Evolutionary conservation across 2,888 invertebrate species (phyloP).

Genomic region (Formica aserva): DNA sequence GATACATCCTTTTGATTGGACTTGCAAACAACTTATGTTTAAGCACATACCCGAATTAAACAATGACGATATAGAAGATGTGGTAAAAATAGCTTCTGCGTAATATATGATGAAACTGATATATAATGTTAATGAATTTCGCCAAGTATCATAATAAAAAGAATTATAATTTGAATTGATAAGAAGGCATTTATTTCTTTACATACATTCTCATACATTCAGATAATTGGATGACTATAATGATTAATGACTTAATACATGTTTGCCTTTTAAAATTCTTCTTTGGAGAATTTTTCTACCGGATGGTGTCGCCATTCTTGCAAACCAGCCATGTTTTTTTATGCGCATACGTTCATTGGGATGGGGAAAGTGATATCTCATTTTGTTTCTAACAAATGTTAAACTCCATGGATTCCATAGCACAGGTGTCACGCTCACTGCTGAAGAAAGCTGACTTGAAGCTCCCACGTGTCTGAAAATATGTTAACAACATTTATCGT

Average conservation of each 20-base stretch:
- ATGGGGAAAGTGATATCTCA: conserved; percentile 91
- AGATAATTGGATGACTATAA: background rate
- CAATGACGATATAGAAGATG: background rate
- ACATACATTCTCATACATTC: background rate
- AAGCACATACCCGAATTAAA: conserved; percentile 58
- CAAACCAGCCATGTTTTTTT: conserved; percentile 90
- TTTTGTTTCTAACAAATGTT: conserved; percentile 84
- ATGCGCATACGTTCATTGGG: conserved; percentile 91
- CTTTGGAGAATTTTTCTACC: conserved; percentile 92
- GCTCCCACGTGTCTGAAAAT: conserved; percentile 51
- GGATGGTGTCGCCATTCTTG: conserved; percentile 89
- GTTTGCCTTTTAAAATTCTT: conserved; percentile 91
- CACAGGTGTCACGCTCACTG: conserved; percentile 26
- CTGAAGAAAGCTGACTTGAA: conserved; percentile 26
- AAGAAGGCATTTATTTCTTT: conserved; percentile 44
- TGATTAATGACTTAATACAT: conserved; percentile 89
- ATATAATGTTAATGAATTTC: background rate
- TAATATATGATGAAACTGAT: background rate
- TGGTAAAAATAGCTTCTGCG: background rate
- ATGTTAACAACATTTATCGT: conserved; percentile 8
- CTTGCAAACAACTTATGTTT: conserved; percentile 80
- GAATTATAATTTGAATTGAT: background rate
- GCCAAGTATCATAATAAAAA: background rate
- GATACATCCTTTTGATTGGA: conserved; percentile 81
- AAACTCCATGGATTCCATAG: conserved; percentile 74